Percentiles rank a stretch among this genome's conserved stretches.
phyloP scores from a whole-genome alignment of 2,113 vertebrate genomes.

The Epinephelus cyanopodus region DNA sequence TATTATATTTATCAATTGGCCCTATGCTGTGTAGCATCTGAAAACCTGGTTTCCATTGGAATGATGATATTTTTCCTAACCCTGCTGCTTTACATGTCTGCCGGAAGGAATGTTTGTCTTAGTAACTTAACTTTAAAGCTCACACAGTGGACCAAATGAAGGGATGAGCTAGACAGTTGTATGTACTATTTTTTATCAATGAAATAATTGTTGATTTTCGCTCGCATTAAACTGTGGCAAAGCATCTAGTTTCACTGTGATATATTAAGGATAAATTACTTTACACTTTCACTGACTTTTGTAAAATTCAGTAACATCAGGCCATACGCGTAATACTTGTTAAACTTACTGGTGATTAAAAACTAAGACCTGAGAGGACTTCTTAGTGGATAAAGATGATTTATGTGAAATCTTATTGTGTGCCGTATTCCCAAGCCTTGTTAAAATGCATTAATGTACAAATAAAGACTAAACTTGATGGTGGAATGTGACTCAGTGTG shows the following conservation, averaged over 20 bases:
- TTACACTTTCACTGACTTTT: slow-evolving; percentile 49
- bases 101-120: slow-evolving; percentile 1
- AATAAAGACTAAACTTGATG: slow-evolving; percentile 78
- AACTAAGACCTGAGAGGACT: slow-evolving; percentile 41
- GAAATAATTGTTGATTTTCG: slow-evolving; percentile 27
- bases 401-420: slow-evolving; percentile 68
- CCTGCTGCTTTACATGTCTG: slow-evolving; percentile 37
- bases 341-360: slow-evolving; percentile 53
- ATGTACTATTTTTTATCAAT: slow-evolving; percentile 27
- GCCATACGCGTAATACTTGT: slow-evolving; percentile 47
- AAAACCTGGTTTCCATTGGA: slow-evolving; percentile 33
- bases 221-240: slow-evolving; percentile 66
- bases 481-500: slow-evolving; percentile 52
- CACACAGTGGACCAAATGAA: slow-evolving; percentile 14
- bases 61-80: slow-evolving; percentile 25
- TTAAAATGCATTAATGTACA: slow-evolving; percentile 72
- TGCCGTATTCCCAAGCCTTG: slow-evolving; percentile 67
- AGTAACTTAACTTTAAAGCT: slow-evolving; percentile 12
- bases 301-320: slow-evolving; percentile 44
- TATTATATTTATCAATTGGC: slow-evolving; percentile 22
- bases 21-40: slow-evolving; percentile 23
- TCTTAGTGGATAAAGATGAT: slow-evolving; percentile 42
- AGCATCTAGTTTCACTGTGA: slow-evolving; percentile 77
- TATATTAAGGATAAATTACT: slow-evolving; percentile 40
- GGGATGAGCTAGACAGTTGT: neutral